Evolutionary conservation across 23 tunicate species (phyloP), one percentile per base, ranked within the genome.

Genomic region (Trididemnum nubilum): DNA sequence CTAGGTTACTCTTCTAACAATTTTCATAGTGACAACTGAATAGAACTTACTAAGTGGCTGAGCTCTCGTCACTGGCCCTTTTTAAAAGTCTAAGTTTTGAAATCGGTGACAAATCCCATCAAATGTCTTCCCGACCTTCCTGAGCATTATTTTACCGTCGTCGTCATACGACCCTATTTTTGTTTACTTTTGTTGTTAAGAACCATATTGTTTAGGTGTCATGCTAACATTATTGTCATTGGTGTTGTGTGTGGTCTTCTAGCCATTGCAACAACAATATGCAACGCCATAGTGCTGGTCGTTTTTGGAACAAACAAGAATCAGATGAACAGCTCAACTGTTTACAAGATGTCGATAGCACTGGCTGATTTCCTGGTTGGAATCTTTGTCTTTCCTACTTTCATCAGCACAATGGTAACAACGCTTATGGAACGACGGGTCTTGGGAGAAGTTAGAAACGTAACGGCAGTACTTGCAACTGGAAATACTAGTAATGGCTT

Each of bases 271-370:
- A 24, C 29, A 26, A 61, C 26, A 3, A 15, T 61, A 4, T 21
- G 67, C 67, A 61, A 61, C 29, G 3, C 5, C 67, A 61, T 61
- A 3, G 29, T 61, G 18, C 26, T 61, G 26, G 67, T n/a, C 4
- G 67, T 61, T 5, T 61, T 61, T 61, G 28, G 26, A 12, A 12
- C 26, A 23, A 61, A 61, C 67, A 61, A 61, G 29, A 61, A 61
- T 4, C n/a, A 12, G 29, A 22, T 21, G 29, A 61, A 61, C 26
- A n/a, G 67, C 22, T 3, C 26, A 12, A 26, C 67, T 12, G n/a
- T 61, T 26, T 61, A 21, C 67, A 61, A 61, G 67, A 61, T 61
- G 18, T 61, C 67, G 26, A 22, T 61, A 12, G 67, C 67, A 61
- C 5, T 61, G 18, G 26, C 25, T n/a, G 67, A 61, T 61, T 24